Base-by-base conservation (phyloP, 2,888 invertebrate genomes). In the Chaitophorus viminalis region DNA sequence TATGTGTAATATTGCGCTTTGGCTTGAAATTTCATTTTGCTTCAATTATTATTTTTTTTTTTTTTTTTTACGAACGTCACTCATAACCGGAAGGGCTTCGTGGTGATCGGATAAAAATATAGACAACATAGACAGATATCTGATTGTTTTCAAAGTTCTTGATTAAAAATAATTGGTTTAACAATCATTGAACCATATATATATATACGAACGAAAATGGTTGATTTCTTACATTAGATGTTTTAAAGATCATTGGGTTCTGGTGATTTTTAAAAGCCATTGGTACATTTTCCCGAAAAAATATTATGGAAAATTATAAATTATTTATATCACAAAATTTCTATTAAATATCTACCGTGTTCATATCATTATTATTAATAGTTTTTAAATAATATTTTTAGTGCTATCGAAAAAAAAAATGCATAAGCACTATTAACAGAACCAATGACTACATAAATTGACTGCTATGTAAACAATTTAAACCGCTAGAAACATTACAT, bases 111-210 rank as follows among this genome's bases (percentile, higher is more conserved):
- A 4, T 3, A 6, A 68, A 68, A 39, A 39, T 68, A 81, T 31
- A 68, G 52, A 52, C 52, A 52, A 52, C 11, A 2, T 17, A 52
- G 33, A 78, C 21, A 46, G 4, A 46, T 39, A n/a, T 21, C 29
- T 11, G 29, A 65, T 29, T 68, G 36, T 78, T 11, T 8, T 60
- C n/a, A 36, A 60, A n/a, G 8, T 25, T 36, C 33, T 60, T 60
- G 60, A 78, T 78, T n/a, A 60, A 60, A 78, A 78, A 33, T 60
- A 60, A 14, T 65, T 79, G 31, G n/a, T 79, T 65, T 18, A 31
- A 68, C 68, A 68, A 68, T 29, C 68, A 25, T 65, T 9, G 46
- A 46, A 46, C 46, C 65, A 65, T 65, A 11, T 31, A 9, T 8
- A n/a, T n/a, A 46, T 9, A 5, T 46, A 46, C 14, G 68, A 14